Conservation (phyloP, 2,888 invertebrate species). For the Cataglyphis rosenhaueri region DNA sequence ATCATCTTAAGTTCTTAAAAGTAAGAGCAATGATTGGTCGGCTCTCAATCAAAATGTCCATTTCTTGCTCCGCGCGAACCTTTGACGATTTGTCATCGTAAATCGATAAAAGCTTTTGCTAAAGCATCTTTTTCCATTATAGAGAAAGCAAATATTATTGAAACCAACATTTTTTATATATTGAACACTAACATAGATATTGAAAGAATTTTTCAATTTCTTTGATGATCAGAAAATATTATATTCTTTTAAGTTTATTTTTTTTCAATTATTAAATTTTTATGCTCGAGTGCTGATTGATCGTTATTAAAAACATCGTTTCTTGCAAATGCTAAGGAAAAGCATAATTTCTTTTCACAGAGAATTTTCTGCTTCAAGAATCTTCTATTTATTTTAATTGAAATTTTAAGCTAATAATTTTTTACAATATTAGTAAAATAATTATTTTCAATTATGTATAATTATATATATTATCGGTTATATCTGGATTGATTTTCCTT, state of each 20-base stretch:
- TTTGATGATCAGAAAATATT: constrained; percentile 1
- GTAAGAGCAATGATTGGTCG: constrained; percentile 35
- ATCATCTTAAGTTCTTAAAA: constrained; percentile 16
- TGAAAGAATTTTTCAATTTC: constrained; percentile 1
- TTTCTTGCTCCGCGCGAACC: constrained; percentile 14
- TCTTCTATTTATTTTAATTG: not conserved
- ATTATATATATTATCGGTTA: not conserved
- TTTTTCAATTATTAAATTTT: not conserved
- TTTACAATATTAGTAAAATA: not conserved
- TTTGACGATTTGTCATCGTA: constrained; percentile 30
- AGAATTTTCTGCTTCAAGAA: not conserved
- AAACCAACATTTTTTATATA: constrained; percentile 20
- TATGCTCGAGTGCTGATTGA: not conserved
- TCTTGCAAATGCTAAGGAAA: not conserved
- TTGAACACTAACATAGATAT: not conserved
- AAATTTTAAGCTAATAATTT: not conserved
- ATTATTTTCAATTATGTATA: not conserved
- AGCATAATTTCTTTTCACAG: not conserved
- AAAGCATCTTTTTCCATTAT: not conserved
- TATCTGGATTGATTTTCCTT: not conserved
- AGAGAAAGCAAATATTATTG: not conserved
- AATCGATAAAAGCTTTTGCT: constrained; percentile 36
- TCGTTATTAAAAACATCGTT: not conserved
- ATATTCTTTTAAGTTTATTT: not conserved
- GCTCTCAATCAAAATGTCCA: constrained; percentile 34